Percentiles rank a stretch among this genome's conserved stretches.
Evolutionary conservation across 2,888 invertebrate genomes (phyloP).

Genomic region (Synergus umbraculus): DNA sequence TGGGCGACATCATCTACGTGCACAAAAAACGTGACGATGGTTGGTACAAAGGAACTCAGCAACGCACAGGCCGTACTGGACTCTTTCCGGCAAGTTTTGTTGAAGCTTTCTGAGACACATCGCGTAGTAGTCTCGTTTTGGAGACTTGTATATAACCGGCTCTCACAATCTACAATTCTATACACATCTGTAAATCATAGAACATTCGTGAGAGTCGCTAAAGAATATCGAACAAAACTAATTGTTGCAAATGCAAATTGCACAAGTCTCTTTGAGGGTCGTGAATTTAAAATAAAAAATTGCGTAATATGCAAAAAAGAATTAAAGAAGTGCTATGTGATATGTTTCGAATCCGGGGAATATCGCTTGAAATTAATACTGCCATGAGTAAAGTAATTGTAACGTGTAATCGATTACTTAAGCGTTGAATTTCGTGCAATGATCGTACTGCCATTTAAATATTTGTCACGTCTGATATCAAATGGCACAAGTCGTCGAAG

Average conservation of each 20-base stretch:
- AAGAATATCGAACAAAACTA: not conserved
- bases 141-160: slow-evolving; percentile 76
- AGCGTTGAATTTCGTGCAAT: slow-evolving; percentile 58
- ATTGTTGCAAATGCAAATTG: not conserved
- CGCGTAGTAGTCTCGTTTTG: slow-evolving; percentile 70
- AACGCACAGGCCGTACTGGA: slow-evolving; percentile 94
- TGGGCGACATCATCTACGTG: slow-evolving; percentile 94
- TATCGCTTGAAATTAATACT: slow-evolving; percentile 57
- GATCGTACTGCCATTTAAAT: slow-evolving; percentile 60
- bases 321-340: slow-evolving; percentile 18
- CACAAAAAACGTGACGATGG: slow-evolving; percentile 95
- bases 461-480: slow-evolving; percentile 31
- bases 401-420: slow-evolving; percentile 45
- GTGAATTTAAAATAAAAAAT: not conserved
- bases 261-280: not conserved
- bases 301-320: not conserved
- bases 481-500: slow-evolving; percentile 27
- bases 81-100: slow-evolving; percentile 97
- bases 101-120: slow-evolving; percentile 81
- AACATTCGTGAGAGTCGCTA: not conserved
- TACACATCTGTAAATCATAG: not conserved
- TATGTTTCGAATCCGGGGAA: slow-evolving; percentile 42
- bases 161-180: slow-evolving; percentile 33
- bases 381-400: slow-evolving; percentile 58
- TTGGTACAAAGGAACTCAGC: slow-evolving; percentile 96